Base-by-base conservation (phyloP, 2,797 vertebrate species). In the Sarcoramphus papa region DNA sequence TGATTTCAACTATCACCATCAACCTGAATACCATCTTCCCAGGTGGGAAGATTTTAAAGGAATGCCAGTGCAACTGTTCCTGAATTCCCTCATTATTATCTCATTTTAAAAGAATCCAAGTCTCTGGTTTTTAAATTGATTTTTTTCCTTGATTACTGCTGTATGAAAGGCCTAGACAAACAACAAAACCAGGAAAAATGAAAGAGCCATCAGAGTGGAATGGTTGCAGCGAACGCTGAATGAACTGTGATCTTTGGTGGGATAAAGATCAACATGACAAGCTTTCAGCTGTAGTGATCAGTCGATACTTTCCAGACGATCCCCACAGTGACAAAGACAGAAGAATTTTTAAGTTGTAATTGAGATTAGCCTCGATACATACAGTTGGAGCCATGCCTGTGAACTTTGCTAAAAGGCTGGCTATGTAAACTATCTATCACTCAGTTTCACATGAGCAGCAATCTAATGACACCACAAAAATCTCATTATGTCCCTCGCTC, bases 321-420 rank as follows among this genome's bases (percentile, higher is more conserved):
- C 92, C 87, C 77, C 45, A n/a, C 22, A 3, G 81, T 41, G 67
- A 94, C 89, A 92, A 88, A 95, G 72, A 91, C 47, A 62, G 60
- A 90, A 73, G 85, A 89, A 87, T 97, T 96, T 95, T 93, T 76
- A 80, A 94, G 81, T 89, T 90, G 92, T 96, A 96, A 95, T 47
- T 90, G 92, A 96, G 93, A 95, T 95, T 90, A 93, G 85, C 77
- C 73, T 91, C 5, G 14, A 88, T 85, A 79, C 37, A 27, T 92
- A 84, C 62, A 81, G 79, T 50, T 91, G 92, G 93, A 95, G 47
- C 47, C 25, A 33, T 80, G 95, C 82, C 79, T 50, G 37, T 80
- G 82, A 78, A 74, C 92, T 93, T 51, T 62, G 54, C 81, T 91
- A 54, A 81, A 93, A 93, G 85, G 70, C 80, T 87, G 86, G 62